Evolutionary conservation across 1,140 invertebrate species (phyloP).

Genomic region (Orius insidiosus): DNA sequence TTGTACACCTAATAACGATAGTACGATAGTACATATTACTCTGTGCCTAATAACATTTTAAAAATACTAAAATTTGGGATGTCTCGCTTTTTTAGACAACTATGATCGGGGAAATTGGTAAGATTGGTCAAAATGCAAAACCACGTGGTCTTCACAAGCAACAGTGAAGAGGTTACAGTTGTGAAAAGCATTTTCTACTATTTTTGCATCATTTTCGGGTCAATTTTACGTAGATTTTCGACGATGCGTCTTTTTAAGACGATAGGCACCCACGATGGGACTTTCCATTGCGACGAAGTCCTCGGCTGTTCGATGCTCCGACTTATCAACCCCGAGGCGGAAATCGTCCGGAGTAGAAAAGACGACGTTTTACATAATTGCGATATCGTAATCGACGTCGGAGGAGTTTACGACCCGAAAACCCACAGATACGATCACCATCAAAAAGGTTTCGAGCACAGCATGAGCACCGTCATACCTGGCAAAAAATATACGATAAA

Average conservation of each 20-base stretch:
- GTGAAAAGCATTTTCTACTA: no score
- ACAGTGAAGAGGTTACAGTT: no score
- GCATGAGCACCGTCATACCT: constrained; percentile 37
- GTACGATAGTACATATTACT: no score
- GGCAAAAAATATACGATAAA: constrained; percentile 40
- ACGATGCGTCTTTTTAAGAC: constrained; percentile 11
- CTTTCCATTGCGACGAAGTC: constrained; percentile 93
- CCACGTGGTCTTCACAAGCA: no score
- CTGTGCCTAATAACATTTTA: no score
- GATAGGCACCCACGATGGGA: constrained; percentile 63
- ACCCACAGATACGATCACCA: constrained; percentile 86
- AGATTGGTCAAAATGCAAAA: no score
- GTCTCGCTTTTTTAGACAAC: no score
- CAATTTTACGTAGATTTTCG: neutral
- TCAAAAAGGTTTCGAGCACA: constrained; percentile 57
- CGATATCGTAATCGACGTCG: constrained; percentile 94
- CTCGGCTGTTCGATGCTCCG: constrained; percentile 85
- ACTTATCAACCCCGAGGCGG: constrained; percentile 60
- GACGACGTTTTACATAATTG: constrained; percentile 53
- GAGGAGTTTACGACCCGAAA: constrained; percentile 64
- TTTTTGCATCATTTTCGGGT: no score
- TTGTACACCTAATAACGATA: no score
- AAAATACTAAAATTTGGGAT: no score
- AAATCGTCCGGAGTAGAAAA: constrained; percentile 61
- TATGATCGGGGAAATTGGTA: no score